Evolutionary conservation across 2,888 invertebrate species (phyloP).

Genomic region (Philereme transversata): DNA sequence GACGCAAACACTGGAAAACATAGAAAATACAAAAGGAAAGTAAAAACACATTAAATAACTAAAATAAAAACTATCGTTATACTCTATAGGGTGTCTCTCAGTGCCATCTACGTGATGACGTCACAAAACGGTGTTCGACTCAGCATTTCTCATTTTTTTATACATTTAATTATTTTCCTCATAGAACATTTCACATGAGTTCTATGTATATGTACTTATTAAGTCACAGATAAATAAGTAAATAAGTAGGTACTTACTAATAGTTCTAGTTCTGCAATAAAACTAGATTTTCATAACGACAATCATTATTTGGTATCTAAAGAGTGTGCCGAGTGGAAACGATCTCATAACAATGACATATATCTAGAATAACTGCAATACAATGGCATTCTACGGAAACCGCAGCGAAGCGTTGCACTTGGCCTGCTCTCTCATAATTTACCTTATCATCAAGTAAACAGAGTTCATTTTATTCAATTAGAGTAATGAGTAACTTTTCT

Average conservation of each 20-base stretch:
- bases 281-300: constrained; percentile 4
- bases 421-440: constrained; percentile 8
- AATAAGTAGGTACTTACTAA: background rate
- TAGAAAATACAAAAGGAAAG: too few species aligned
- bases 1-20: too few species aligned
- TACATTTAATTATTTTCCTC: too few species aligned
- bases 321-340: constrained; percentile 14
- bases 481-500: constrained; percentile 29
- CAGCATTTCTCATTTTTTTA: too few species aligned
- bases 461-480: constrained; percentile 37
- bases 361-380: constrained; percentile 63
- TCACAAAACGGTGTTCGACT: too few species aligned
- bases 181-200: too few species aligned
- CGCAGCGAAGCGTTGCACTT: constrained; percentile 50
- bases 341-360: constrained; percentile 65
- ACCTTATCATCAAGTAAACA: constrained; percentile 39
- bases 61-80: too few species aligned
- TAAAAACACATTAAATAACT: too few species aligned
- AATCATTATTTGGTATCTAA: constrained; percentile 14
- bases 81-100: too few species aligned
- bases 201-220: too few species aligned
- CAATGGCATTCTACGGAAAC: constrained; percentile 67
- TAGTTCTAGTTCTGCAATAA: background rate
- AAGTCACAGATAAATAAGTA: background rate
- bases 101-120: too few species aligned